Evolutionary conservation across 30 jellyfish, hydroid and myxozoan genomes (phyloP).

Genomic region (Aurelia aurita): DNA sequence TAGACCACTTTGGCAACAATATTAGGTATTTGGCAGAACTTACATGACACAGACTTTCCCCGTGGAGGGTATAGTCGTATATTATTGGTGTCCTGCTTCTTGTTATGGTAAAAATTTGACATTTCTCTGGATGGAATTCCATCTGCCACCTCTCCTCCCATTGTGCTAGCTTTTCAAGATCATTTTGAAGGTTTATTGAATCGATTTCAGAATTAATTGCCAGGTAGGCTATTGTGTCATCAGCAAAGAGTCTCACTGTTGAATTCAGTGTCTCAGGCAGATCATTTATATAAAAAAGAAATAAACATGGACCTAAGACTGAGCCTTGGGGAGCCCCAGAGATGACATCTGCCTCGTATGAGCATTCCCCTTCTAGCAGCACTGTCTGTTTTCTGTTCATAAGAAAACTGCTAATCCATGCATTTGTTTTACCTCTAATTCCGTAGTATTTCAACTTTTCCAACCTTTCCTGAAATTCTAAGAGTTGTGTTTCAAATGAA

Average conservation of each 20-base stretch:
- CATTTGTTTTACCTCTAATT: not conserved
- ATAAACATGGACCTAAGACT: conserved; percentile 39
- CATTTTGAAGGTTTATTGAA: conserved; percentile 21
- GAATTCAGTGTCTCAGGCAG: conserved; percentile 17
- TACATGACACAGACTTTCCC: too few relatives aligned
- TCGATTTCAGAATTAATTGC: conserved; percentile 34
- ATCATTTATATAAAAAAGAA: conserved; percentile 17
- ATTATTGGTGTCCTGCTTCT: too few relatives aligned
- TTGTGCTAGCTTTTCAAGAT: too few relatives aligned
- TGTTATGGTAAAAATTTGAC: too few relatives aligned
- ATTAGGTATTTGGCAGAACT: conserved; percentile 37
- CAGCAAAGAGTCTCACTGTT: conserved; percentile 39
- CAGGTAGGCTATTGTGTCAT: conserved; percentile 42
- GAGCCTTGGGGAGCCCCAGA: conserved; percentile 58
- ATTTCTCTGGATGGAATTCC: too few relatives aligned
- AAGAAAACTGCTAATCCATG: conserved; percentile 23
- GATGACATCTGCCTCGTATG: conserved; percentile 25
- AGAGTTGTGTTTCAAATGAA: too few relatives aligned
- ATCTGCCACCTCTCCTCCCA: too few relatives aligned
- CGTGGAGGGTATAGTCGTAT: too few relatives aligned
- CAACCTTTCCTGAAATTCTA: too few relatives aligned
- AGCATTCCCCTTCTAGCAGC: conserved; percentile 42
- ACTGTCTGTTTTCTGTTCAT: conserved; percentile 26
- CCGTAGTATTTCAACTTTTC: too few relatives aligned
- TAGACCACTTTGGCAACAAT: too few relatives aligned